Conservation (phyloP, 2,888 invertebrate genomes). For the Acanthococcus lagerstroemiae region DNA sequence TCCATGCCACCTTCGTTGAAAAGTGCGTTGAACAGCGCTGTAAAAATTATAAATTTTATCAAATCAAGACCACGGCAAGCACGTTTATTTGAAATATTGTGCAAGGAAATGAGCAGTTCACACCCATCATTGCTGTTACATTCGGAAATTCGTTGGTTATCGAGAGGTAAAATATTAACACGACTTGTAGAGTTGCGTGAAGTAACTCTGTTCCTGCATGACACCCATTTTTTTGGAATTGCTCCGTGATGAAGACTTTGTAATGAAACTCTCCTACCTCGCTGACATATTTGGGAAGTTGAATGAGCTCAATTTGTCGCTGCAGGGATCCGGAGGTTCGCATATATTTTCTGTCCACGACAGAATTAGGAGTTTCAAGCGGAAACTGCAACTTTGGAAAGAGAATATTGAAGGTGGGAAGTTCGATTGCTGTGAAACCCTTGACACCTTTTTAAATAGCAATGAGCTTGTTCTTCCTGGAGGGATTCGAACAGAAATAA, state of each 20-base stretch:
- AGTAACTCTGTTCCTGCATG: neutral
- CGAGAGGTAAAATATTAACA: neutral
- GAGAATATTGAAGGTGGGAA: too few species aligned
- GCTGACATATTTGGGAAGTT: neutral
- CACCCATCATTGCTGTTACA: conserved; percentile 8
- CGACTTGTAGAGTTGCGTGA: neutral
- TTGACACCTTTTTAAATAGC: too few species aligned
- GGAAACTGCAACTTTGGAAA: too few species aligned
- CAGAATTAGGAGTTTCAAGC: too few species aligned
- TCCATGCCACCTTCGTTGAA: neutral
- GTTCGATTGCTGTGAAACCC: too few species aligned
- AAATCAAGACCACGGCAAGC: conserved; percentile 13
- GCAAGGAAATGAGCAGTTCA: conserved; percentile 15
- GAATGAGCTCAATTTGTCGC: neutral
- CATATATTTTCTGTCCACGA: too few species aligned
- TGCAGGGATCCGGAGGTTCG: neutral
- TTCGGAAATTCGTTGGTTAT: neutral
- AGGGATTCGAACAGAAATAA: too few species aligned
- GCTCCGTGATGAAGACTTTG: too few species aligned
- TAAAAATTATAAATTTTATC: conserved; percentile 28
- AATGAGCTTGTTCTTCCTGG: too few species aligned
- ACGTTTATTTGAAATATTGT: conserved; percentile 19
- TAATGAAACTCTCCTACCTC: neutral
- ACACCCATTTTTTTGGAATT: neutral
- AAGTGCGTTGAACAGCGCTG: conserved; percentile 8